Conservation (phyloP, 2,888 invertebrate species). For the Drosophila melanosoma region DNA sequence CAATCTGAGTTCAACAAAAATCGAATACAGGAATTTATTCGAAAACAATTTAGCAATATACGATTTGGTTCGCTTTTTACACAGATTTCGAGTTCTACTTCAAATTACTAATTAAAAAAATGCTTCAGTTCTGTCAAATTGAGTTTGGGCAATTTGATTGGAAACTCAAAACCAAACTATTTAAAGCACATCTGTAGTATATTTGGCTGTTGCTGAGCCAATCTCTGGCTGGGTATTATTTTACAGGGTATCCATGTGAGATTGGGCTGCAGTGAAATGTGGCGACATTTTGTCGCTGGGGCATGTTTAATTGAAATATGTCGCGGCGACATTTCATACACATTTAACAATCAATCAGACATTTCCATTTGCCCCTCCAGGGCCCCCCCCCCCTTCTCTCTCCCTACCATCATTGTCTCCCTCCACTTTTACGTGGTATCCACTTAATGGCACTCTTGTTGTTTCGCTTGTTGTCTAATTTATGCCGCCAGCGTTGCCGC, state of each 20-base stretch:
- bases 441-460: conserved; percentile 66
- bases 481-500: conserved; percentile 66
- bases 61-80: neutral
- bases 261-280: neutral
- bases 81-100: neutral
- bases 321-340: conserved; percentile 63
- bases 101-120: neutral
- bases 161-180: neutral
- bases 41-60: neutral
- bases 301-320: conserved; percentile 73
- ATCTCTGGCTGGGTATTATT: neutral
- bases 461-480: conserved; percentile 54
- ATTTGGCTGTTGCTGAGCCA: neutral
- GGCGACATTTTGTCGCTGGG: conserved; percentile 9
- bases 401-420: neutral
- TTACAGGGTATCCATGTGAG: neutral
- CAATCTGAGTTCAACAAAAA: neutral
- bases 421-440: conserved; percentile 8
- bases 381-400: too few species aligned
- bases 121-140: neutral
- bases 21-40: neutral
- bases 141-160: neutral
- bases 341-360: conserved; percentile 76
- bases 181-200: neutral
- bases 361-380: conserved; percentile 4